Evolutionary conservation across 2,113 vertebrate species (phyloP).

Genomic region (Rhinogobius similis): DNA sequence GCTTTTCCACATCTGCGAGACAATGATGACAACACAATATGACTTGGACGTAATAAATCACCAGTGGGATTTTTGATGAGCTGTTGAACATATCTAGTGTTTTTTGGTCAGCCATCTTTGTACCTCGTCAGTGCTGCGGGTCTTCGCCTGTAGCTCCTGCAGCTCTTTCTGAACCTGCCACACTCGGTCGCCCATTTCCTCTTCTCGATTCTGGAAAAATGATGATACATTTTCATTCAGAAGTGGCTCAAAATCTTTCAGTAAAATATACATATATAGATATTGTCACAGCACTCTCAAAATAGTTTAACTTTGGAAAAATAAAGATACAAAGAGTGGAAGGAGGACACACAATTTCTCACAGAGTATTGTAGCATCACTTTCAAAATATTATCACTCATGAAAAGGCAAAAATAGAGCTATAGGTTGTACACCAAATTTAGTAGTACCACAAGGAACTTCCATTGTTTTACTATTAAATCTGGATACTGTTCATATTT

Average conservation of each 20-base stretch:
- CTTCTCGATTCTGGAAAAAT: slow-evolving; percentile 84
- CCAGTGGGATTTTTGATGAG: slow-evolving; percentile 28
- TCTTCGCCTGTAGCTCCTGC: slow-evolving; percentile 80
- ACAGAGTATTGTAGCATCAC: neutral
- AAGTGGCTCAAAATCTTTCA: neutral
- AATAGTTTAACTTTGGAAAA: no score
- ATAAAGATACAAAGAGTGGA: no score
- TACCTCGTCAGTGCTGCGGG: slow-evolving; percentile 75
- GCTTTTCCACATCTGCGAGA: slow-evolving; percentile 31
- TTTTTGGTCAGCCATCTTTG: slow-evolving; percentile 2
- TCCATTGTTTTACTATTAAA: no score
- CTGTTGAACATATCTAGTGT: neutral
- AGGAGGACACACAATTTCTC: no score
- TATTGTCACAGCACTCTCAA: neutral
- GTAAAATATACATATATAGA: no score
- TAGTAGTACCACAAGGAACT: neutral
- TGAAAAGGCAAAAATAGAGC: neutral
- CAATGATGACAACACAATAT: slow-evolving; percentile 9
- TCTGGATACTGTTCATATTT: neutral
- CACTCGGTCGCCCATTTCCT: slow-evolving; percentile 92
- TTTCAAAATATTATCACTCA: neutral
- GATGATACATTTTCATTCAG: neutral
- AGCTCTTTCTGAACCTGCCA: slow-evolving; percentile 86
- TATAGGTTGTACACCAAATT: neutral
- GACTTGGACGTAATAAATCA: neutral